phyloP scores from a whole-genome alignment of 2,113 vertebrate species.

The Clarias magur region DNA sequence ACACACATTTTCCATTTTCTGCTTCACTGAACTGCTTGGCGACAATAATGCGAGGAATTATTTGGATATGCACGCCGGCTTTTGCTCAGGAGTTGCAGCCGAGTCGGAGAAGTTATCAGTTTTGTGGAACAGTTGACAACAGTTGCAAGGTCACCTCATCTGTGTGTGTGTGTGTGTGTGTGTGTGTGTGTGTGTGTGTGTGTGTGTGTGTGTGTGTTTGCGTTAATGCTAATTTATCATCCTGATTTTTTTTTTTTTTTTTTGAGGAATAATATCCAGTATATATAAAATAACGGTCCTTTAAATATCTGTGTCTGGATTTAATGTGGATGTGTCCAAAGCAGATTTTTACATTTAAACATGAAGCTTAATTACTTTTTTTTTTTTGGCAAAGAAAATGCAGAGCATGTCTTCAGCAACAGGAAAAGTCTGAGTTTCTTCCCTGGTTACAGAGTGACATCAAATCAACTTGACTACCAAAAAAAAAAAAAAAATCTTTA shows the following conservation, averaged over 20 bases:
- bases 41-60: conserved; percentile 54
- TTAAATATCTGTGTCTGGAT: neutral
- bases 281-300: neutral
- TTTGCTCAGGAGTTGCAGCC: conserved; percentile 34
- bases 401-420: no score
- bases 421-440: no score
- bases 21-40: conserved; percentile 55
- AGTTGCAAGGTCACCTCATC: conserved; percentile 41
- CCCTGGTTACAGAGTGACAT: no score
- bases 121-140: conserved; percentile 36
- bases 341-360: neutral
- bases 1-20: conserved; percentile 58
- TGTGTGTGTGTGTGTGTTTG: neutral
- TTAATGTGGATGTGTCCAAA: neutral
- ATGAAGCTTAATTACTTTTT: neutral
- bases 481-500: no score
- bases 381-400: neutral
- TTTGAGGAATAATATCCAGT: no score
- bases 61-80: conserved; percentile 50
- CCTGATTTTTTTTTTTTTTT: neutral
- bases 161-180: neutral
- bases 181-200: neutral
- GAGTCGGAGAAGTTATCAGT: conserved; percentile 21
- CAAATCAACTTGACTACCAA: no score
- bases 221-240: neutral